Base-by-base conservation (phyloP, 2,797 vertebrate species). In the Toxotes lorentzi region DNA sequence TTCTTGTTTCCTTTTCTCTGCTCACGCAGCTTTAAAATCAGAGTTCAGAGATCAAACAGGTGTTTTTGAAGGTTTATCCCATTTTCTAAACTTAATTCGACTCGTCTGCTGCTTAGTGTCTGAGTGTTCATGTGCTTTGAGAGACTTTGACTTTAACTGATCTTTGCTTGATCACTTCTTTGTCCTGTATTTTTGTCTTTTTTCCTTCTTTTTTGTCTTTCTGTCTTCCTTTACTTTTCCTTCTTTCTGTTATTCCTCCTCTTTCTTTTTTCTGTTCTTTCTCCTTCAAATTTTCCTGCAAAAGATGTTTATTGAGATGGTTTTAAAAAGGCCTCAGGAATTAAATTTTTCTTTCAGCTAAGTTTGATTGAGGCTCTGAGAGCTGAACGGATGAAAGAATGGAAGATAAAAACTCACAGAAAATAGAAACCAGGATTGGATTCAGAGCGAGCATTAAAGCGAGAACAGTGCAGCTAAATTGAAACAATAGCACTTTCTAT, bases 21-120 rank as follows among this genome's bases (percentile, higher is more conserved):
- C 43, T 67, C 43, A 4, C 57, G 50, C 51, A 45, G 51, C 62
- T 71, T 75, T 62, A 75, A 54, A 27, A 24, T 27, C 68, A 8
- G 35, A 5, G 35, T 38, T 9, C 32, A 59, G 21, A 73, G 43
- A 64, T 63, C 76, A 58, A 1, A 0, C 23, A 16, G 35, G 2
- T 53, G 43, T 34, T 62, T 72, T 38, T 27, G 10, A 7, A 47
- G 19, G 19, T 75, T 70, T 13, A 14, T 70, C n/a, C 6, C 10
- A 9, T 34, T 17, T 58, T 40, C 17, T n/a, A 3, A 41, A 70
- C 67, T 43, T 0, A 5, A 60, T 60, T 16, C 23, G 62, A 77
- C 41, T 1, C 2, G 7, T 59, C 30, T 38, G 48, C 48, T 51
- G 56, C 17, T 9, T 9, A 10, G 8, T 21, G 47, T 47, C 27